These are phyloP conservation scores for Protodeltote pygarga DNA, from an alignment of 2,888 invertebrate genomes.

Conservation along the genomic window DNA sequence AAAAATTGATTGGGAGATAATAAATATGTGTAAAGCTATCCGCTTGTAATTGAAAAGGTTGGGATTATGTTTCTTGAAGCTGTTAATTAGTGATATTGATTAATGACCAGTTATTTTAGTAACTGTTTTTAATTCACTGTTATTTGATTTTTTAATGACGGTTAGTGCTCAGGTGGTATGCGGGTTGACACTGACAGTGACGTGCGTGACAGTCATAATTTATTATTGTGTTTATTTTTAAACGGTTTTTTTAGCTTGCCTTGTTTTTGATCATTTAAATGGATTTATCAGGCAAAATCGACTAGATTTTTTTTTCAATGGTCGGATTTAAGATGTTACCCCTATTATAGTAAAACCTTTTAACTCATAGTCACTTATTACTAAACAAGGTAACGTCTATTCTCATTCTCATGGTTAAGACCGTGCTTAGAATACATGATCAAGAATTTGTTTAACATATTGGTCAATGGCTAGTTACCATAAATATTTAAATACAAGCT, in stretches of 20 bases:
- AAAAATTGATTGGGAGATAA: slow-evolving; percentile 30
- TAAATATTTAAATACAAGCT: slow-evolving; percentile 26
- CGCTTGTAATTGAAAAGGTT: slow-evolving; percentile 21
- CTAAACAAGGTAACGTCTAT: slow-evolving; percentile 2
- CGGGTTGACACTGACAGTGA: no score
- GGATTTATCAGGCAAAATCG: no score
- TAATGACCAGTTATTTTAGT: slow-evolving; percentile 26
- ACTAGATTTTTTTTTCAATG: no score
- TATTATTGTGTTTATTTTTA: no score
- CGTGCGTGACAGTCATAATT: no score
- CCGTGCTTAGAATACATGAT: slow-evolving; percentile 21
- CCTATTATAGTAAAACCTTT: no score
- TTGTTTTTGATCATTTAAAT: no score
- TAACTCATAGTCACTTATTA: no score
- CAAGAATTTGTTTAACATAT: slow-evolving; percentile 15
- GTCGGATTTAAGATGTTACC: no score
- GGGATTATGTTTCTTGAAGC: slow-evolving; percentile 16
- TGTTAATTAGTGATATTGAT: slow-evolving; percentile 43
- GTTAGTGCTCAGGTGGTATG: slow-evolving; percentile 2
- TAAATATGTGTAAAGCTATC: slow-evolving; percentile 13
- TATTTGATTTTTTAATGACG: slow-evolving; percentile 1
- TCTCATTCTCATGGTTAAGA: slow-evolving; percentile 14
- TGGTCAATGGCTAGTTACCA: slow-evolving; percentile 32
- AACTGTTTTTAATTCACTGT: slow-evolving; percentile 22
- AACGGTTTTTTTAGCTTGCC: no score